Evolutionary conservation across 1,140 invertebrate genomes (phyloP).

Genomic region (Caerostris extrusa): DNA sequence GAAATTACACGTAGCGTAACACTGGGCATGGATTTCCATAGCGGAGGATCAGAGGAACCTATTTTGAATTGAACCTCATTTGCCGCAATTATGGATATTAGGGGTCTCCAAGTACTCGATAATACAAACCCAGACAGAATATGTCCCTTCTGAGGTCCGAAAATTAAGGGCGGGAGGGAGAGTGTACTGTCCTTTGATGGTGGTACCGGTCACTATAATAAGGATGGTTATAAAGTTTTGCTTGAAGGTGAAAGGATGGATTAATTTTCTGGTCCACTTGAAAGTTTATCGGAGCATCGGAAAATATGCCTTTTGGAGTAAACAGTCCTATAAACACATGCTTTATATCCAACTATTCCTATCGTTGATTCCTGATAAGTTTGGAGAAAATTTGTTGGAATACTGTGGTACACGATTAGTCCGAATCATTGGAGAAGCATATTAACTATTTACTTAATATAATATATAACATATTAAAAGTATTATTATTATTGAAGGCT

Average conservation of each 20-base stretch:
- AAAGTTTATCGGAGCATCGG: conserved; percentile 6
- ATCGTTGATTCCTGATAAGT: neutral
- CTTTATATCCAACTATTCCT: neutral
- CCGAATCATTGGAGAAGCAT: no score
- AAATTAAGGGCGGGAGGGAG: neutral
- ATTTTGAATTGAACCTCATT: conserved; percentile 68
- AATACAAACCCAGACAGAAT: conserved; percentile 72
- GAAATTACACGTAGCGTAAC: conserved; percentile 43
- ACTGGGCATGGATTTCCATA: neutral
- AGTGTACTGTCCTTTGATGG: neutral
- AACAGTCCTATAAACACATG: neutral
- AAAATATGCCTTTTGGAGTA: conserved; percentile 44
- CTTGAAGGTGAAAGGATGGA: conserved; percentile 1
- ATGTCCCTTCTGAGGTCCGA: neutral
- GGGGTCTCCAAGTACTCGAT: conserved; percentile 51
- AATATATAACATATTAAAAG: no score
- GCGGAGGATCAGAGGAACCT: neutral
- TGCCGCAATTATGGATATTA: conserved; percentile 74
- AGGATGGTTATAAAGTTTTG: conserved; percentile 52
- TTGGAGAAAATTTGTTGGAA: neutral
- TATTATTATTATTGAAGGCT: no score
- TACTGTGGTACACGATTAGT: no score
- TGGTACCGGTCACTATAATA: conserved; percentile 23
- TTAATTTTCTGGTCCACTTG: conserved; percentile 65
- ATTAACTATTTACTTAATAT: no score